Conservation (phyloP, 2,797 vertebrate genomes). For the Sardinella longiceps region DNA sequence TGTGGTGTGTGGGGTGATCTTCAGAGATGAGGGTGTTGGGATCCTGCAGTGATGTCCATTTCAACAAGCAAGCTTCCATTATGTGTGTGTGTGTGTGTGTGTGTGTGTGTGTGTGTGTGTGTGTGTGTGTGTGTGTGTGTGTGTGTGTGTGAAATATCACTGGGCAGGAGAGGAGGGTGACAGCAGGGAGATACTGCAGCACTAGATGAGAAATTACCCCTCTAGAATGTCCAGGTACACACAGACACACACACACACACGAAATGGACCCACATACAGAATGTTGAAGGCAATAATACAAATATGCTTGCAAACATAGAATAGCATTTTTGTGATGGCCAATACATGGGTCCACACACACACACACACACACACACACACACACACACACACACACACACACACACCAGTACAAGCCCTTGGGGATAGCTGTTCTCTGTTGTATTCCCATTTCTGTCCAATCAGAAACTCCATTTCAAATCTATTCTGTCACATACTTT, state of each 20-base stretch:
- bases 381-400: no score
- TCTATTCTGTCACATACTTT: neutral
- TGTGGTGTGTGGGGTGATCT: neutral
- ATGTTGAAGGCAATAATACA: no score
- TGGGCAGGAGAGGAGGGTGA: neutral
- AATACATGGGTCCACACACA: no score
- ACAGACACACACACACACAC: neutral
- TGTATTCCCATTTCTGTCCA: neutral
- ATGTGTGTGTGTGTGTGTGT: neutral
- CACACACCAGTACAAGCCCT: neutral
- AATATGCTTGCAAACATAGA: no score
- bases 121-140: neutral
- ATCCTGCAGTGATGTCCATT: neutral
- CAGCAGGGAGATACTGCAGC: neutral
- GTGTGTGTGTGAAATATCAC: neutral
- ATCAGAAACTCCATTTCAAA: neutral
- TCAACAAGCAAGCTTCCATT: neutral
- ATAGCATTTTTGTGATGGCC: no score
- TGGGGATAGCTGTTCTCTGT: neutral
- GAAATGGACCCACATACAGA: neutral
- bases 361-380: neutral
- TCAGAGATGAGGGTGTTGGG: neutral
- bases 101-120: neutral
- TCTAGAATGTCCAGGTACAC: neutral
- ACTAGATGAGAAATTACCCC: neutral